These are phyloP conservation scores for Tubulanus polymorphus DNA, from an alignment of 2,888 invertebrate species.

Conservation along the genomic window DNA sequence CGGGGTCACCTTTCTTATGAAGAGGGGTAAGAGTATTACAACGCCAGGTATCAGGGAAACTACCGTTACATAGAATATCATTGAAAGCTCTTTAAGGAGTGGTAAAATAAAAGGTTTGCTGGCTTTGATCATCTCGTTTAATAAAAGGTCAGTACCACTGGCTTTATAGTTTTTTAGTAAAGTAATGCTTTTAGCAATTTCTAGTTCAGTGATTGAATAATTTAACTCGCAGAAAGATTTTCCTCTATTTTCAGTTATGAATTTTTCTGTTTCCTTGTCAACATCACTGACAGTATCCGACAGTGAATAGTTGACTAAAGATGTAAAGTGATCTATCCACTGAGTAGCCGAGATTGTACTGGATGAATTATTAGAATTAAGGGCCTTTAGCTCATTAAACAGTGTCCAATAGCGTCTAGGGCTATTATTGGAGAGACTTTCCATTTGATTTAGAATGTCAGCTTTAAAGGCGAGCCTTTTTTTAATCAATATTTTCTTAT, in stretches of 20 bases:
- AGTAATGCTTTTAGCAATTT: not conserved
- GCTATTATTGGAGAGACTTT: not conserved
- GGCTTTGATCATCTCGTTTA: not conserved
- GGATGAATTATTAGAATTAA: not conserved
- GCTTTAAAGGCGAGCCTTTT: not conserved
- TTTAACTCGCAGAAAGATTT: not conserved
- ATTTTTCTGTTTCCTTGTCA: not conserved
- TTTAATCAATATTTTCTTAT: not conserved
- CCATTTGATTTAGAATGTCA: not conserved
- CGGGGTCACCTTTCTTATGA: not conserved
- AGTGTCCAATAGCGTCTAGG: not conserved
- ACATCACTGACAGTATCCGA: not conserved
- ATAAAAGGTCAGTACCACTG: not conserved
- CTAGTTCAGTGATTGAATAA: not conserved
- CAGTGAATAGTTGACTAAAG: not conserved
- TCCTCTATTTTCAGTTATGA: not conserved
- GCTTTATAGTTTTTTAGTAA: not conserved
- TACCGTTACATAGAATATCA: not conserved
- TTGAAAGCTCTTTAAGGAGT: not conserved
- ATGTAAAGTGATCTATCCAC: not conserved
- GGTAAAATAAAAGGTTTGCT: not conserved
- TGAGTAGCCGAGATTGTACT: not conserved
- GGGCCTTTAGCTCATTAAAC: not conserved
- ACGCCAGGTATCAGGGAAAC: not conserved
- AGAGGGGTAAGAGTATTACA: not conserved